These are phyloP conservation scores for Altica lythri DNA, from an alignment of 2,888 invertebrate genomes.

Conservation along the genomic window DNA sequence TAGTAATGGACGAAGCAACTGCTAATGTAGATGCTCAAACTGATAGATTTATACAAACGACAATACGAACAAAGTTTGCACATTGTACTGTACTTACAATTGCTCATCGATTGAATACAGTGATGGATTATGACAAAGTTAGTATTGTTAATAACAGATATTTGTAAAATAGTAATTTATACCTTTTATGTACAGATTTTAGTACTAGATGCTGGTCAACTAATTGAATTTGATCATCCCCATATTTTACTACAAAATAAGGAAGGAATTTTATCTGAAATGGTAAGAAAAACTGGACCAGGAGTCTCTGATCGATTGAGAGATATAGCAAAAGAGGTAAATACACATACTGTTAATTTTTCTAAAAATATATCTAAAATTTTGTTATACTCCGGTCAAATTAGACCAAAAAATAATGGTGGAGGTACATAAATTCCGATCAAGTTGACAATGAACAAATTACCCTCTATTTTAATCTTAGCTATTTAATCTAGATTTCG, in stretches of 20 bases:
- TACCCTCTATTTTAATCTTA: no score
- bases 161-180: no score
- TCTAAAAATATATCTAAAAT: no score
- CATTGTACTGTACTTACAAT: constrained; percentile 82
- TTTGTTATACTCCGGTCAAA: no score
- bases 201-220: constrained; percentile 77
- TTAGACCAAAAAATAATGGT: no score
- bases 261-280: constrained; percentile 65
- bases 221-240: constrained; percentile 79
- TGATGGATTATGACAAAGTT: constrained; percentile 83
- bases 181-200: no score
- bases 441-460: no score
- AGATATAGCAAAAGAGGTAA: constrained; percentile 66
- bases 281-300: constrained; percentile 65
- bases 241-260: constrained; percentile 65
- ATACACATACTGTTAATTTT: no score
- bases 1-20: constrained; percentile 71
- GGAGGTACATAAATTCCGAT: no score
- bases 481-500: no score
- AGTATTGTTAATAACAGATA: no score
- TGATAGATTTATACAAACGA: constrained; percentile 74
- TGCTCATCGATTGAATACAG: constrained; percentile 81
- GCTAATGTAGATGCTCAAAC: constrained; percentile 82
- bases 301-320: constrained; percentile 67
- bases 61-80: constrained; percentile 74